These are phyloP conservation scores for Pristionchus pacificus DNA, from an alignment of 1,140 invertebrate species.

Conservation along the genomic window DNA sequence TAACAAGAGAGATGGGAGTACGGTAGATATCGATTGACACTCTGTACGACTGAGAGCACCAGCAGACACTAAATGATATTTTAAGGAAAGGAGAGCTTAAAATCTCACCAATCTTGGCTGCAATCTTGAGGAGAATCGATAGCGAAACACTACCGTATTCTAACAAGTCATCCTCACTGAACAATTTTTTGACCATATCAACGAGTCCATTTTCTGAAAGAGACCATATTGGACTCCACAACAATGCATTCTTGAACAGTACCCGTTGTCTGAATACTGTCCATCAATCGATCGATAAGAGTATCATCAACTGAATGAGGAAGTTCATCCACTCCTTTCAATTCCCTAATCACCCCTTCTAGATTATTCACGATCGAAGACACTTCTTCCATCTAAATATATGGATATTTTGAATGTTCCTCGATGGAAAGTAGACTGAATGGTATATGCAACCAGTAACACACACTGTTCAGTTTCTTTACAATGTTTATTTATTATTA, in stretches of 20 bases:
- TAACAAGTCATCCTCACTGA: not conserved
- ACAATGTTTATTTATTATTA: no score
- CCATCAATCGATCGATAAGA: slow-evolving; percentile 26
- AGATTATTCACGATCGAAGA: not conserved
- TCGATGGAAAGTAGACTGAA: not conserved
- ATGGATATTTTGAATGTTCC: no score
- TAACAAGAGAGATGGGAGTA: not conserved
- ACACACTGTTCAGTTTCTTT: no score
- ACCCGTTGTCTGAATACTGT: slow-evolving; percentile 18
- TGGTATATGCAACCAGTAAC: not conserved
- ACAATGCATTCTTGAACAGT: not conserved
- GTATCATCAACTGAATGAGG: slow-evolving; percentile 30
- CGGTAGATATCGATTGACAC: not conserved
- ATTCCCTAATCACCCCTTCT: not conserved
- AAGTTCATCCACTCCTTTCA: slow-evolving; percentile 20
- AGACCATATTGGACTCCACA: not conserved
- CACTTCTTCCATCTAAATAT: no score
- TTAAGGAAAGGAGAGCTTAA: slow-evolving; percentile 1
- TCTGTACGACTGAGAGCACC: not conserved
- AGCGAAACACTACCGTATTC: not conserved
- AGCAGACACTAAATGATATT: not conserved
- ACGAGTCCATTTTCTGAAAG: not conserved
- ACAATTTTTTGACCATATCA: slow-evolving; percentile 14
- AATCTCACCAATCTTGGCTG: not conserved
- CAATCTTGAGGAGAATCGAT: slow-evolving; percentile 3